Percentiles rank a stretch among this genome's conserved stretches.
phyloP scores from a whole-genome alignment of 1,140 invertebrate genomes.

The Hyposmocoma kahamanoa region DNA sequence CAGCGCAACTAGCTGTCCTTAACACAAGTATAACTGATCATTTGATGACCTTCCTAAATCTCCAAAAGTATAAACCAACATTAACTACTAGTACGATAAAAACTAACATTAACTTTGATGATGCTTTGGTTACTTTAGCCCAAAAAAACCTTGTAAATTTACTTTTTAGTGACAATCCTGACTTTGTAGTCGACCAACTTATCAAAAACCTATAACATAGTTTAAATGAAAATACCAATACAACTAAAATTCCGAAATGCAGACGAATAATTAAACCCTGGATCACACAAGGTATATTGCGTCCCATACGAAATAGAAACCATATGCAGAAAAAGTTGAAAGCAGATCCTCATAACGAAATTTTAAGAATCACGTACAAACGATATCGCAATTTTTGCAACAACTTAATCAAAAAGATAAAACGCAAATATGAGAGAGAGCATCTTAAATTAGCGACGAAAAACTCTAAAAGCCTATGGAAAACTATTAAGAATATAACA shows the following conservation, averaged over 20 bases:
- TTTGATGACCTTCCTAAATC: constrained; percentile 8
- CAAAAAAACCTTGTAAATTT: neutral
- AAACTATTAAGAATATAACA: constrained; percentile 13
- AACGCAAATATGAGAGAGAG: neutral
- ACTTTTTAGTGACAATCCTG: neutral
- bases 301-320: constrained; percentile 3
- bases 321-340: constrained; percentile 2
- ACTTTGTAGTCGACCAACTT: neutral
- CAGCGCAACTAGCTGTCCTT: too few relatives aligned
- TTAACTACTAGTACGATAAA: neutral
- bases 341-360: constrained; percentile 3
- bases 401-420: constrained; percentile 12
- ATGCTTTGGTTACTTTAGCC: neutral
- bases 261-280: constrained; percentile 5
- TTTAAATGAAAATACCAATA: neutral
- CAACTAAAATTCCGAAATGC: neutral
- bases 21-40: constrained; percentile 22
- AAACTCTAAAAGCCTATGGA: constrained; percentile 4
- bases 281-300: constrained; percentile 6
- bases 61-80: neutral
- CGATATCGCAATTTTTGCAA: constrained; percentile 21
- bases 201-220: neutral
- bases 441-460: neutral
- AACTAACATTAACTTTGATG: neutral
- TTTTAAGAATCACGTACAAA: constrained; percentile 10